A percentile compares a stretch with the other conserved stretches of the same genome.
phyloP scores from a whole-genome alignment of 1,140 invertebrate genomes.

The Onthophagus taurus region DNA sequence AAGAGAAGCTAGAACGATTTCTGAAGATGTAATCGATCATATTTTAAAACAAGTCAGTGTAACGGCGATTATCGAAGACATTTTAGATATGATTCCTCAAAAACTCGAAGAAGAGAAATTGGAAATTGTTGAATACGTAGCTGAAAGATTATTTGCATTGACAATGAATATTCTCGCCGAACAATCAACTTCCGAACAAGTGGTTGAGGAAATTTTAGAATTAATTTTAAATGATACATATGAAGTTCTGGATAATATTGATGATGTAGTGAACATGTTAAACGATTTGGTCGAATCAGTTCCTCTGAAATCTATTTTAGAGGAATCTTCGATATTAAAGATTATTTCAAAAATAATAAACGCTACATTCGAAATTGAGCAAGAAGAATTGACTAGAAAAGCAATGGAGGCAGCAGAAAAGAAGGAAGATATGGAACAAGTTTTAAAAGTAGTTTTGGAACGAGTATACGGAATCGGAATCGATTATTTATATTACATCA shows the following conservation, averaged over 20 bases:
- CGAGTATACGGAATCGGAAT: constrained; percentile 25
- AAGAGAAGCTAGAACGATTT: neutral
- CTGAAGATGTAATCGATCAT: neutral
- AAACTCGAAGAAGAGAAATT: neutral
- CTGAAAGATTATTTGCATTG: constrained; percentile 21
- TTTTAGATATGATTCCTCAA: constrained; percentile 10
- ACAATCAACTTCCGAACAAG: neutral
- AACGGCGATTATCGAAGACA: constrained; percentile 6
- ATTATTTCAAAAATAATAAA: constrained; percentile 7
- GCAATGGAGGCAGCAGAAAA: constrained; percentile 15
- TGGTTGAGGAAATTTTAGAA: constrained; percentile 20
- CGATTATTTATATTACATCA: constrained; percentile 20
- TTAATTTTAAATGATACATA: constrained; percentile 20
- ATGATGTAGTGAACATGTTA: constrained; percentile 16
- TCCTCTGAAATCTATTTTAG: constrained; percentile 13
- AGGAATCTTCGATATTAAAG: neutral
- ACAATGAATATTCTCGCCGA: constrained; percentile 6
- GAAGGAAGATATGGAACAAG: constrained; percentile 16
- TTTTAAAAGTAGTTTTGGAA: constrained; percentile 24
- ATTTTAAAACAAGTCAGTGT: constrained; percentile 5
- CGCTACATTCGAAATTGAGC: constrained; percentile 7
- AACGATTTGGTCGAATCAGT: constrained; percentile 12
- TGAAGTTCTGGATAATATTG: neutral
- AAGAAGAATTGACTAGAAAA: constrained; percentile 16
- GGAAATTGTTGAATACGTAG: constrained; percentile 17